Evolutionary conservation across 2,888 invertebrate species (phyloP).

Genomic region (Temnothorax rugatulus): DNA sequence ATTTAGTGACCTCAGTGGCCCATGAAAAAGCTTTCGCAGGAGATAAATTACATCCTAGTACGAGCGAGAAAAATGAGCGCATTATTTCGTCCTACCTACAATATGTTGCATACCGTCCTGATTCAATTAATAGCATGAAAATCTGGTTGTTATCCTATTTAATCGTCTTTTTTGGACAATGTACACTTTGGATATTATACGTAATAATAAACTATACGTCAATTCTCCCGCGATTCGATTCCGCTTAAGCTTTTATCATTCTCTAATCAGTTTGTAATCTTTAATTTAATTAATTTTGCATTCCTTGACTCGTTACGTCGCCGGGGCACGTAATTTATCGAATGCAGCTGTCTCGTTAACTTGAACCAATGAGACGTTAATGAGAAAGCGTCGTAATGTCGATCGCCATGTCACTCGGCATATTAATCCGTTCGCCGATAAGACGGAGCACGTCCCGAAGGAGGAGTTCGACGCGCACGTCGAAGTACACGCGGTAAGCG

Average conservation of each 20-base stretch:
- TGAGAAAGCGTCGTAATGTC: background rate
- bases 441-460: conserved; percentile 16
- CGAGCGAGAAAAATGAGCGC: background rate
- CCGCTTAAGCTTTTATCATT: background rate
- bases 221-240: background rate
- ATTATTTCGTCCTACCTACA: background rate
- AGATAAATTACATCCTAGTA: background rate
- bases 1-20: conserved; percentile 11
- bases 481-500: conserved; percentile 58
- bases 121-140: background rate
- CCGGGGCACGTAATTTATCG: background rate
- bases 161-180: background rate
- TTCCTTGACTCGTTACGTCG: background rate
- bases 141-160: background rate
- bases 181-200: background rate
- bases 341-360: background rate
- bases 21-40: background rate
- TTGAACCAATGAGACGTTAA: conserved; percentile 13
- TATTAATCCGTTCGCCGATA: conserved; percentile 10
- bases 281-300: background rate
- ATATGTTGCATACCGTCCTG: background rate
- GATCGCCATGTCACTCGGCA: background rate
- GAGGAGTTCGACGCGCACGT: conserved; percentile 11
- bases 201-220: background rate
- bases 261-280: background rate